Percentiles rank a stretch among this genome's conserved stretches.
phyloP scores from a whole-genome alignment of 2,113 vertebrate genomes.

The Columbina picui region DNA sequence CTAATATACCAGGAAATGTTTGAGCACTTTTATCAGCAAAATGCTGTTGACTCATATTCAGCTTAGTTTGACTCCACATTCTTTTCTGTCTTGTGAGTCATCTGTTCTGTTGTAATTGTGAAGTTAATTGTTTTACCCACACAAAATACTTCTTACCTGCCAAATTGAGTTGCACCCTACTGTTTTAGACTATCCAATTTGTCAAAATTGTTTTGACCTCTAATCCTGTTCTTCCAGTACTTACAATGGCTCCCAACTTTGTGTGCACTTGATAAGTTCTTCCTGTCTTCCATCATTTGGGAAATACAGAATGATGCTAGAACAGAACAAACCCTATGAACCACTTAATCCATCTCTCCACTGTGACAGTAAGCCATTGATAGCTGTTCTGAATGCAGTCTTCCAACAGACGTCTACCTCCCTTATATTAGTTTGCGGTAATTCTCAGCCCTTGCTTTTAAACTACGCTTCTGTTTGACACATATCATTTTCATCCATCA shows the following conservation, averaged over 20 bases:
- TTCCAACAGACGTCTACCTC: not conserved
- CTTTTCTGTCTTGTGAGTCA: conserved; percentile 32
- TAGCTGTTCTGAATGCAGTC: conserved; percentile 19
- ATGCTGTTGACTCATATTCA: not conserved
- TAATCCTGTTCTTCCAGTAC: not conserved
- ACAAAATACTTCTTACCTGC: not conserved
- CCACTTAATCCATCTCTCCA: not conserved
- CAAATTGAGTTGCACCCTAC: not conserved
- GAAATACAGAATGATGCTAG: not conserved
- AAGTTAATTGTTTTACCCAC: conserved; percentile 39
- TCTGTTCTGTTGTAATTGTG: conserved; percentile 23
- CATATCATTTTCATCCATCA: conserved; percentile 21
- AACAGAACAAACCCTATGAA: conserved; percentile 1
- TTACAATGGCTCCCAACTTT: not conserved
- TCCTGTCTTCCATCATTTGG: not conserved
- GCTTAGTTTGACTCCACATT: conserved; percentile 3
- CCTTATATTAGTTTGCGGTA: not conserved
- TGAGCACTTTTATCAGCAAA: not conserved
- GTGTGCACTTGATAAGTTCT: not conserved
- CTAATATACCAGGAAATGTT: not conserved
- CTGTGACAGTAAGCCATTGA: conserved; percentile 18
- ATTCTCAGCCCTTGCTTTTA: not conserved
- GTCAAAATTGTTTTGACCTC: conserved; percentile 9
- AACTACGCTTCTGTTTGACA: not conserved
- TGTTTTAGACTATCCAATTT: not conserved